Evolutionary conservation across 2,113 vertebrate genomes (phyloP).

Genomic region (Fregata magnificens): DNA sequence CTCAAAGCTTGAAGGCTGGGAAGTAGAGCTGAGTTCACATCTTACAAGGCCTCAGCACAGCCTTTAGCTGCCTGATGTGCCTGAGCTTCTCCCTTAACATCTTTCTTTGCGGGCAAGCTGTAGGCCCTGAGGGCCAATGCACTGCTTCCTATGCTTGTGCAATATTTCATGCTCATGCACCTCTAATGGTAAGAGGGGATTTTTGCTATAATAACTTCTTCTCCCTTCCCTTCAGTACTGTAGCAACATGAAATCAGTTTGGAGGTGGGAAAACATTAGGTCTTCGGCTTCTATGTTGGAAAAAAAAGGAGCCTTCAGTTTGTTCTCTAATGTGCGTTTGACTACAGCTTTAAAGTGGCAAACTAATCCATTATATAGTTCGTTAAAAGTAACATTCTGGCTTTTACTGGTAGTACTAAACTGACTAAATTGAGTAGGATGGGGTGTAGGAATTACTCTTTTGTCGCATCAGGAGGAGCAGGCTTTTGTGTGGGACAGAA

Average conservation of each 20-base stretch:
- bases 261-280: not conserved
- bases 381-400: not conserved
- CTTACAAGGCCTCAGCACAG: not conserved
- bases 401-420: not conserved
- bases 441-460: not conserved
- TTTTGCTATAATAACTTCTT: not conserved
- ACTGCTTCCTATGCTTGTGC: not conserved
- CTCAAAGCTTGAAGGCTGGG: not conserved
- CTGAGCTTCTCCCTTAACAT: not conserved
- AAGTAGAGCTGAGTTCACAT: not conserved
- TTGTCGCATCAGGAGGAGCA: not conserved
- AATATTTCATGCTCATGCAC: not conserved
- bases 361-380: not conserved
- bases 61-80: not conserved
- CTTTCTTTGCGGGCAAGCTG: not conserved
- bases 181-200: not conserved
- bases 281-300: not conserved
- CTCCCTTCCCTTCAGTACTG: not conserved
- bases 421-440: not conserved
- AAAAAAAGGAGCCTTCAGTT: not conserved
- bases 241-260: not conserved
- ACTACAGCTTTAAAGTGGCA: not conserved
- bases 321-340: not conserved
- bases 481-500: rapidly evolving
- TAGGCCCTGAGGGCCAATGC: not conserved